Percentiles rank a stretch among this genome's conserved stretches.
These are phyloP conservation scores for Peromyscus polionotus DNA, from an alignment of 2,113 vertebrate genomes.

Conservation along the genomic window DNA sequence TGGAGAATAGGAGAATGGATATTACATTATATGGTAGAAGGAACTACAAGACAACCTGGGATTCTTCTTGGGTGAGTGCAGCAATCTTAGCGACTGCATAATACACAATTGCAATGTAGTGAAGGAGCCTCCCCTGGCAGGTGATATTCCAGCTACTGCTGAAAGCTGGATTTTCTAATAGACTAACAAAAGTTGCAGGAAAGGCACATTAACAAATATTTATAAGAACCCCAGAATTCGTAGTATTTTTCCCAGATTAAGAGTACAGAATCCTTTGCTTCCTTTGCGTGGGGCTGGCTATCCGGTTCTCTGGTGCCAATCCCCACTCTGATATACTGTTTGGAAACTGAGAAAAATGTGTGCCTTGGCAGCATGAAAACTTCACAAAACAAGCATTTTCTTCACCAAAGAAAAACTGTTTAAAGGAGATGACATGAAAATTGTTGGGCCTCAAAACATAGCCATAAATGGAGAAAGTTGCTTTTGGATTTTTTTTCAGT, in stretches of 20 bases:
- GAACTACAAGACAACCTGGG: neutral
- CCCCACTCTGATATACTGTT: neutral
- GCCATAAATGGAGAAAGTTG: neutral
- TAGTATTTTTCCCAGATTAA: constrained; percentile 35
- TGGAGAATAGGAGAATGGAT: neutral
- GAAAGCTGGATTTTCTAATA: constrained; percentile 15
- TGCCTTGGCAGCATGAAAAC: constrained; percentile 7
- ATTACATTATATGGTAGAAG: neutral
- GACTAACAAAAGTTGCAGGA: neutral
- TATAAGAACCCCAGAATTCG: neutral
- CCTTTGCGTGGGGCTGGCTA: neutral
- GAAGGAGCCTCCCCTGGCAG: neutral
- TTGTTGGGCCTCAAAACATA: constrained; percentile 17
- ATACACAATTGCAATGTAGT: neutral
- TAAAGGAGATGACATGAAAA: constrained; percentile 42
- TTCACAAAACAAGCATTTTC: constrained; percentile 31
- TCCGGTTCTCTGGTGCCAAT: neutral
- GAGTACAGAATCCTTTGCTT: neutral
- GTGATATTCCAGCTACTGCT: neutral
- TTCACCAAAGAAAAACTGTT: constrained; percentile 26
- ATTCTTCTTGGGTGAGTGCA: neutral
- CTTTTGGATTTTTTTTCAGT: neutral
- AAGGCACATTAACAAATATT: neutral
- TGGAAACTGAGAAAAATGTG: constrained; percentile 30
- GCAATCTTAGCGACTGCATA: neutral